phyloP scores from a whole-genome alignment of 2,797 vertebrate genomes.

The Sus cebifrons region DNA sequence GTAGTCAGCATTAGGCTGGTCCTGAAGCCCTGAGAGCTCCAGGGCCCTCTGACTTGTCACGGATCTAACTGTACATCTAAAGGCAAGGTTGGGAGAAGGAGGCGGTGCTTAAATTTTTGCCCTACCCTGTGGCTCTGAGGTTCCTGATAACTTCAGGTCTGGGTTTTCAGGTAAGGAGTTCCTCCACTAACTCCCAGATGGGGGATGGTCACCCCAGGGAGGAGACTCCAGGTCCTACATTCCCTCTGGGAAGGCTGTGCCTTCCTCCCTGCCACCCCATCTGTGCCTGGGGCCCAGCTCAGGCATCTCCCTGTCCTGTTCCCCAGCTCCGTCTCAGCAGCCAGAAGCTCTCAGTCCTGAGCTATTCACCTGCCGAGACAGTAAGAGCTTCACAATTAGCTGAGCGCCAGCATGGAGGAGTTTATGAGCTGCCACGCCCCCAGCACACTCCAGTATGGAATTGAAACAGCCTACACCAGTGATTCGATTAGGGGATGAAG shows the following conservation, averaged over 20 bases:
- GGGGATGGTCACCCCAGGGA: not conserved
- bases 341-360: conserved; percentile 68
- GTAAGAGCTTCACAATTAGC: conserved; percentile 82
- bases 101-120: not conserved
- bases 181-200: not conserved
- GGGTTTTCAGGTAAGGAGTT: not conserved
- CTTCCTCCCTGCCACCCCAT: not conserved
- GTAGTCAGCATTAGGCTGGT: not conserved
- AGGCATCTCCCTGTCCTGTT: not conserved
- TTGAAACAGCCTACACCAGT: conserved; percentile 87
- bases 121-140: not conserved
- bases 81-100: not conserved
- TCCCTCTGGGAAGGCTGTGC: not conserved
- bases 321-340: conserved; percentile 51
- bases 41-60: not conserved
- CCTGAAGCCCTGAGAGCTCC: not conserved
- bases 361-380: conserved; percentile 84
- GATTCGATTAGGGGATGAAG: conserved; percentile 84
- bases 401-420: conserved; percentile 71
- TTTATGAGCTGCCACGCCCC: conserved; percentile 67
- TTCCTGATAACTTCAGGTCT: not conserved
- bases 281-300: not conserved
- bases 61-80: not conserved
- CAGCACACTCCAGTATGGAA: conserved; percentile 80
- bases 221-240: not conserved